phyloP scores from a whole-genome alignment of 2,113 vertebrate species.

The Pelecanoides urinatrix region DNA sequence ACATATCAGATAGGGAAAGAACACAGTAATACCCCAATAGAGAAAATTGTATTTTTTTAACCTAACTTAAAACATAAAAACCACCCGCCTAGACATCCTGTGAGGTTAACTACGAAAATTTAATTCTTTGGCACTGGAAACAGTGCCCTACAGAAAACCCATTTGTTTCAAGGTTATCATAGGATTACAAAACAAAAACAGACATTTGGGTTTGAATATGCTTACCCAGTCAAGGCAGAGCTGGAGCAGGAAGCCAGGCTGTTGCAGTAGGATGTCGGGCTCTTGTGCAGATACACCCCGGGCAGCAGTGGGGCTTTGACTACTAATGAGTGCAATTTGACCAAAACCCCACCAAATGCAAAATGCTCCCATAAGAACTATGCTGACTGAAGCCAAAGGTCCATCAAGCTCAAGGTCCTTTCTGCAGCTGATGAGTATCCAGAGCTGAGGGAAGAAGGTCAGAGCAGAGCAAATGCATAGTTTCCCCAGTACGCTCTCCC shows the following conservation, averaged over 20 bases:
- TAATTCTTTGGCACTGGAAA: background rate
- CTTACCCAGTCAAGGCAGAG: background rate
- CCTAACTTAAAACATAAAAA: background rate
- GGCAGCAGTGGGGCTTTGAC: background rate
- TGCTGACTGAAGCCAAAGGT: background rate
- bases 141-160: background rate
- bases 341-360: background rate
- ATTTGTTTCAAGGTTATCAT: background rate
- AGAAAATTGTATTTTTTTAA: background rate
- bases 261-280: background rate
- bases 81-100: background rate
- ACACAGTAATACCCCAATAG: background rate
- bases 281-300: background rate
- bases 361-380: background rate
- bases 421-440: background rate
- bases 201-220: background rate
- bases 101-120: background rate
- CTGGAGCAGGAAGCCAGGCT: background rate
- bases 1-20: background rate
- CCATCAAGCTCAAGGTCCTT: background rate
- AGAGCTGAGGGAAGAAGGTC: background rate
- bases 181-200: background rate
- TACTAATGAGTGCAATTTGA: background rate
- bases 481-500: background rate
- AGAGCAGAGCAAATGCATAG: background rate